Evolutionary conservation across 35 echinoderm and acorn worm species (phyloP).

Genomic region (Eucidaris tribuloides): DNA sequence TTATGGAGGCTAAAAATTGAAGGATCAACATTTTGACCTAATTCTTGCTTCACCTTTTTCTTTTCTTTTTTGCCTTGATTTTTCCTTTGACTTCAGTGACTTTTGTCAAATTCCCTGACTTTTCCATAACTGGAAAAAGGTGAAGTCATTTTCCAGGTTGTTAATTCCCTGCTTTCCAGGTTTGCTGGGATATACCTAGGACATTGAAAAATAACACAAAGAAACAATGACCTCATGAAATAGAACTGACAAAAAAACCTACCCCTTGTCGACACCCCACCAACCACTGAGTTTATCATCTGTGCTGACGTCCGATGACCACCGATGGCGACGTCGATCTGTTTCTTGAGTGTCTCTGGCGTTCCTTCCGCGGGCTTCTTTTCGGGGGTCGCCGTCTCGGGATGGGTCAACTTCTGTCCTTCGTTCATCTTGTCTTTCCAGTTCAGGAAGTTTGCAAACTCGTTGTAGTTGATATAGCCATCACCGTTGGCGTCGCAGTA

Average conservation of each 20-base stretch:
- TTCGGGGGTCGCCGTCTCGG: neutral
- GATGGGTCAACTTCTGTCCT: constrained; percentile 34
- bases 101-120: too few relatives aligned
- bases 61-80: too few relatives aligned
- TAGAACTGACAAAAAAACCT: neutral
- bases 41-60: too few relatives aligned
- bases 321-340: constrained; percentile 83
- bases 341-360: constrained; percentile 75
- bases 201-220: too few relatives aligned
- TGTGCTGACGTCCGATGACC: constrained; percentile 81
- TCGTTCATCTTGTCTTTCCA: constrained; percentile 97
- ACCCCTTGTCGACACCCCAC: constrained; percentile 93
- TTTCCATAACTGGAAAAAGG: too few relatives aligned
- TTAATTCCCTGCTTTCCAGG: too few relatives aligned
- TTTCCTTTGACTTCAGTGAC: too few relatives aligned
- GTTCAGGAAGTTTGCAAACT: constrained; percentile 98
- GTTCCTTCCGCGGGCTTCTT: constrained; percentile 25
- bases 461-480: constrained; percentile 76
- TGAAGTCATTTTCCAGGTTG: too few relatives aligned
- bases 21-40: too few relatives aligned
- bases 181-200: too few relatives aligned
- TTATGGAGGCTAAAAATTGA: too few relatives aligned
- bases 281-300: constrained; percentile 83
- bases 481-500: constrained; percentile 73
- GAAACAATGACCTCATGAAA: too few relatives aligned